A percentile compares a stretch with the other conserved stretches of the same genome.
phyloP scores from a whole-genome alignment of 2,797 vertebrate genomes.

The Geotrypetes seraphini region DNA sequence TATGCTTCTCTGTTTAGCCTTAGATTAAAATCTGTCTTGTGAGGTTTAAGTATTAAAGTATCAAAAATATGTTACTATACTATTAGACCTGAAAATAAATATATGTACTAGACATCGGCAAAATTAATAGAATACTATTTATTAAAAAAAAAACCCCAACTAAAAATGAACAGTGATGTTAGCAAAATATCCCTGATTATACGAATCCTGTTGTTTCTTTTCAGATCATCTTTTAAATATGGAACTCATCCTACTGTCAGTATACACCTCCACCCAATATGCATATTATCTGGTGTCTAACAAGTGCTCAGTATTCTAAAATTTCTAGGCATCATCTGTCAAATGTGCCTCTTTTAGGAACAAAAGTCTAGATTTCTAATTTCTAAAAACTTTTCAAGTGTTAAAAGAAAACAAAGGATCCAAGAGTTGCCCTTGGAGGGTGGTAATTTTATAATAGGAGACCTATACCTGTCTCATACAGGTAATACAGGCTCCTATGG shows the following conservation, averaged over 20 bases:
- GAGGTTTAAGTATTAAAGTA: slow-evolving; percentile 61
- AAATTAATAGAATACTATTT: slow-evolving; percentile 67
- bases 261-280: too few species aligned
- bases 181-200: slow-evolving; percentile 74
- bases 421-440: too few species aligned
- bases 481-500: too few species aligned
- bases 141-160: too few species aligned
- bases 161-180: slow-evolving; percentile 63
- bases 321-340: slow-evolving; percentile 41
- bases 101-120: slow-evolving; percentile 67
- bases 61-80: slow-evolving; percentile 71
- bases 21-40: slow-evolving; percentile 53
- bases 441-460: too few species aligned
- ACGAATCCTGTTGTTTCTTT: slow-evolving; percentile 62
- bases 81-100: slow-evolving; percentile 66
- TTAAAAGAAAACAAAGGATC: too few species aligned
- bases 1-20: slow-evolving; percentile 50
- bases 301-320: slow-evolving; percentile 50
- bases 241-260: too few species aligned
- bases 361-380: slow-evolving; percentile 49
- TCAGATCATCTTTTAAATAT: too few species aligned
- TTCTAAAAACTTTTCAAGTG: too few species aligned
- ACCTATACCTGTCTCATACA: too few species aligned
- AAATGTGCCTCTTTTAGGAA: slow-evolving; percentile 40
- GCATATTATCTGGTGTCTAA: slow-evolving; percentile 49